Evolutionary conservation across 2,113 vertebrate species (phyloP), one percentile per base, ranked within the genome.

Genomic region (Osmerus mordax): DNA sequence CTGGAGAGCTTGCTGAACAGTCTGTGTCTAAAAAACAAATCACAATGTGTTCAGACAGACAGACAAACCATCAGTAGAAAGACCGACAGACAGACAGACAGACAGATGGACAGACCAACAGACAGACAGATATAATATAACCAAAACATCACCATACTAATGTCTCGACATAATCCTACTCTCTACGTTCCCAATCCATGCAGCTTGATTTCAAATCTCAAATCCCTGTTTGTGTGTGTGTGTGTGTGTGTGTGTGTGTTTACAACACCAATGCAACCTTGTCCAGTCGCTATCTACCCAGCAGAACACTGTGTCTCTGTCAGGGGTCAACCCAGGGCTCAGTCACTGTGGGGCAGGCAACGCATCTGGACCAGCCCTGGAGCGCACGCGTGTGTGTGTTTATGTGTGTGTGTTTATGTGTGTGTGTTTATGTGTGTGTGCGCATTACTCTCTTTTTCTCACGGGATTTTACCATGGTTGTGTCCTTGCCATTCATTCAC

Each of bases 401-500:
- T 19, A 55, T 19, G 55, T 70, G 28, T 60, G 23, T 14, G 60
- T 11, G 60, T 23, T 1, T 23, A 1, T 23, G 21, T 23, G 67
- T 70, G 59, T 63, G 51, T 69, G 67, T 56, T 41, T 61, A 2
- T 21, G 21, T 28, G 60, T 62, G 60, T 62, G 60, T 62, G 60
- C 23, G 7, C 6, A 47, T 11, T 36, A 7, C 41, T 8, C 41
- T 47, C 41, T 47, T 47, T 8, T 23, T n/a, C 21, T 53, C 55
- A 11, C n/a, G 55, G 15, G 55, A 18, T 18, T 56, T 9, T 56
- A 8, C 55, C 15, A 18, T 16, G 15, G 55, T 7, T 56, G 55
- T 56, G 55, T n/a, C 41, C 41, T 47, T 47, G 81, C 70, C 77
- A 79, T 75, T 87, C 74, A 86, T 84, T 85, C 73, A 55, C 65